Evolutionary conservation across 2,113 vertebrate species (phyloP), one percentile per base, ranked within the genome.

Genomic region (Corythornis vintsioides): DNA sequence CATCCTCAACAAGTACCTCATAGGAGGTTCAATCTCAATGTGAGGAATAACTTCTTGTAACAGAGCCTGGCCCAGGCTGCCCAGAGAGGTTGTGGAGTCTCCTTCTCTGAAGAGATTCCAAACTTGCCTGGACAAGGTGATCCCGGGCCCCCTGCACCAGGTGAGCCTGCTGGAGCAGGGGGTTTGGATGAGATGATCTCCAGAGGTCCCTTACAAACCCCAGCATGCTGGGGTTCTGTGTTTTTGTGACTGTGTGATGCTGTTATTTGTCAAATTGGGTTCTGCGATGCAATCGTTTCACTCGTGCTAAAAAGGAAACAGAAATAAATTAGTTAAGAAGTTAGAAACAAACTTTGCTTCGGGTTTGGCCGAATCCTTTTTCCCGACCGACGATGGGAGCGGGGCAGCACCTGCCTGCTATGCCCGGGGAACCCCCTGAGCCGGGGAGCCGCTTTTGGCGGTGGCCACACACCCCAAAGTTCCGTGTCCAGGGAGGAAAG

Each of bases 231-330:
- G 14, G 59, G 35, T 38, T 25, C 33, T 38, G 14, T 13, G 57
- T 19, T 25, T 26, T 14, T 53, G 52, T 28, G 24, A 63, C 25
- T 40, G 15, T 40, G 7, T 10, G 35, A 25, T 38, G 24, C 59
- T 61, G 59, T 38, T 31, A 65, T 42, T 21, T 2, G 22, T 47
- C 77, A 16, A 11, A 31, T 63, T 1, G 42, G 7, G 13, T 11
- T 15, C 50, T 11, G 14, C 3, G 2, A 15, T 1, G 18, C 16
- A 21, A 0, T 5, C 2, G 3, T 12, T 45, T 17, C 2, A 20
- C 47, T 59, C 2, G 0, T 0, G 15, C 10, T 15, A 3, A 10
- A 55, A 13, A 55, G 12, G 40, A 9, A 15, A 1, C 38, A 26
- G 40, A 5, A 15, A 16, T 13, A 35, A 22, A 15, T 1, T 0